phyloP scores from a whole-genome alignment of 2,888 invertebrate genomes.

The Dolomedes plantarius region DNA sequence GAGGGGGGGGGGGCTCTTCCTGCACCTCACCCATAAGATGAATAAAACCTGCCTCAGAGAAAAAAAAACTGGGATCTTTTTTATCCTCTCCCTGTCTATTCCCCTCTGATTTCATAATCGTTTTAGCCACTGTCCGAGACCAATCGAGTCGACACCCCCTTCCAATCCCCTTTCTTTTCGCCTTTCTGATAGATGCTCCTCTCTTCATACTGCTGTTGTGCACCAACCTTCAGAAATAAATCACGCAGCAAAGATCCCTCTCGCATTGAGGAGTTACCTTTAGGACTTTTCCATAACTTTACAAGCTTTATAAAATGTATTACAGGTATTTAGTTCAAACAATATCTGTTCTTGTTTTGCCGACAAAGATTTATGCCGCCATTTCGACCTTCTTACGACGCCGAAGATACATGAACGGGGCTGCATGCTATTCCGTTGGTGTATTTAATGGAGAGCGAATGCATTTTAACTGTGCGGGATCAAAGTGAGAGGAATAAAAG shows the following conservation, averaged over 20 bases:
- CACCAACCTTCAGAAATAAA: constrained; percentile 29
- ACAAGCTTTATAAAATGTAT: neutral
- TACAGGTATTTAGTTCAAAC: neutral
- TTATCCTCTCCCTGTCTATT: neutral
- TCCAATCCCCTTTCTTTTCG: neutral
- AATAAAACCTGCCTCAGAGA: neutral
- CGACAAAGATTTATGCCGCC: too few relatives aligned
- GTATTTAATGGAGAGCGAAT: too few relatives aligned
- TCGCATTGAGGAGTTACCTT: too few relatives aligned
- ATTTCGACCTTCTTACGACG: too few relatives aligned
- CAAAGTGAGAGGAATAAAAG: too few relatives aligned
- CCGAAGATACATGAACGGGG: too few relatives aligned
- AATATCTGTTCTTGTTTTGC: neutral
- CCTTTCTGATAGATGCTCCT: neutral
- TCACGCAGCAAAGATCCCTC: neutral
- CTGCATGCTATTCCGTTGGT: too few relatives aligned
- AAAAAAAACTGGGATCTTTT: neutral
- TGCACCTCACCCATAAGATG: neutral
- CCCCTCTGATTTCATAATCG: neutral
- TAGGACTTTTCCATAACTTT: too few relatives aligned
- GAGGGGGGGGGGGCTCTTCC: neutral
- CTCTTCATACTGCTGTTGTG: neutral
- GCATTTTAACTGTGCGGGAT: too few relatives aligned
- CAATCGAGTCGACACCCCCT: constrained; percentile 22
- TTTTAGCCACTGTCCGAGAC: constrained; percentile 58